phyloP scores from a whole-genome alignment of 2,797 vertebrate species.

The Carcharodon carcharias region DNA sequence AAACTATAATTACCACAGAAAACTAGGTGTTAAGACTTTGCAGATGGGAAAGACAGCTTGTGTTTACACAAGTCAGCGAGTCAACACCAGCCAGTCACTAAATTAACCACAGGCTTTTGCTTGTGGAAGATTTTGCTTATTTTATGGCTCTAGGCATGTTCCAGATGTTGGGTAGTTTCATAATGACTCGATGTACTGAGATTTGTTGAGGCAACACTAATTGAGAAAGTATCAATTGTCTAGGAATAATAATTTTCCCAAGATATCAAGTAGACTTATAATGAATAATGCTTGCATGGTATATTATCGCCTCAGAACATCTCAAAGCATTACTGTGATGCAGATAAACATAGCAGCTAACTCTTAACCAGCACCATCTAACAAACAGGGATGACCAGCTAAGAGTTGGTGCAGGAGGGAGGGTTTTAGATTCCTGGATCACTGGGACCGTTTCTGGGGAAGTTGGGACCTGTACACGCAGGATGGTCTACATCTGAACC shows the following conservation, averaged over 20 bases:
- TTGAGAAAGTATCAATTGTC: neutral
- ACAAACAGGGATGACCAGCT: neutral
- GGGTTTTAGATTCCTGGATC: too few species aligned
- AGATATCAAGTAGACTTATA: neutral
- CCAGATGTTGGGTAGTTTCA: neutral
- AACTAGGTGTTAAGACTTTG: neutral
- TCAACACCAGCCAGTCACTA: neutral
- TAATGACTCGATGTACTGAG: neutral
- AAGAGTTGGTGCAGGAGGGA: neutral
- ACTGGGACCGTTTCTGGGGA: too few species aligned
- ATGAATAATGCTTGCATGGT: neutral
- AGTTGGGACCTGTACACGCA: too few species aligned
- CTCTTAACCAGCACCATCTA: neutral
- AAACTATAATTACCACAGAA: neutral
- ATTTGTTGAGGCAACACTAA: neutral
- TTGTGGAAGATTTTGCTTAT: neutral
- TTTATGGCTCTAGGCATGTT: neutral
- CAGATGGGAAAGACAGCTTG: neutral
- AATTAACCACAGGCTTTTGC: neutral
- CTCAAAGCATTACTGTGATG: neutral
- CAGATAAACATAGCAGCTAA: neutral
- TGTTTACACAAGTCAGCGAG: neutral
- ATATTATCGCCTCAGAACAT: neutral
- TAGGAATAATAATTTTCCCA: neutral
- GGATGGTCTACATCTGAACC: too few species aligned